Evolutionary conservation across 2,797 vertebrate species (phyloP), one percentile per base, ranked within the genome.

Genomic region (Gymnoscopelus braueri): DNA sequence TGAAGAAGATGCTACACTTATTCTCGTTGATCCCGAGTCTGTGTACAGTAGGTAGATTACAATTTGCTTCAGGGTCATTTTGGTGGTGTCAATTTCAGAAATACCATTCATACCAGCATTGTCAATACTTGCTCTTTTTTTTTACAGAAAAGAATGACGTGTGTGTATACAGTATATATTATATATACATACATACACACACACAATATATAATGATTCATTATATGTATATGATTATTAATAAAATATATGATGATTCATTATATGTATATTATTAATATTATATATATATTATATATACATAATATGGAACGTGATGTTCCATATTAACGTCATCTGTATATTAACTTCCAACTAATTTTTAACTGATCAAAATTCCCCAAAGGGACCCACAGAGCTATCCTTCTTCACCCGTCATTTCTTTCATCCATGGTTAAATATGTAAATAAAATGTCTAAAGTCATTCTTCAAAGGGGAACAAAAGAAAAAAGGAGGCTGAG

Each of bases 381-480:
- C 93, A 84, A 94, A 95, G 91, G 92, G 91, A 89, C 57, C 91
- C 87, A 39, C 89, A 92, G 92, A 91, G 94, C 94, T 95, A 95
- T 96, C 93, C 93, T 93, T 94, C 87, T 86, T 94, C 93, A 79
- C 93, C 92, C 94, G 93, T 93, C 84, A 84, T 94, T 94, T 91
- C 96, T 98, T 98, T 98, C 96, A 99, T 98, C 97, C 95, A 84
- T 96, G 96, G 95, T 98, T 98, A 98, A 98, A 99, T 99, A 99
- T 99, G 98, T 98, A 99, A 99, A 99, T 99, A 99, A 98, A 98
- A 99, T 95, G 96, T 98, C 97, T 97, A 98, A 98, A 99, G 98
- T 98, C 97, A 98, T 98, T 98, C 98, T 99, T 99, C 97, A 99
- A 98, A 98, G 97, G 95, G 96, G 95, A 93, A 98, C 96, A 98